phyloP scores from a whole-genome alignment of 2,888 invertebrate genomes.

The Parascotia fuliginaria region DNA sequence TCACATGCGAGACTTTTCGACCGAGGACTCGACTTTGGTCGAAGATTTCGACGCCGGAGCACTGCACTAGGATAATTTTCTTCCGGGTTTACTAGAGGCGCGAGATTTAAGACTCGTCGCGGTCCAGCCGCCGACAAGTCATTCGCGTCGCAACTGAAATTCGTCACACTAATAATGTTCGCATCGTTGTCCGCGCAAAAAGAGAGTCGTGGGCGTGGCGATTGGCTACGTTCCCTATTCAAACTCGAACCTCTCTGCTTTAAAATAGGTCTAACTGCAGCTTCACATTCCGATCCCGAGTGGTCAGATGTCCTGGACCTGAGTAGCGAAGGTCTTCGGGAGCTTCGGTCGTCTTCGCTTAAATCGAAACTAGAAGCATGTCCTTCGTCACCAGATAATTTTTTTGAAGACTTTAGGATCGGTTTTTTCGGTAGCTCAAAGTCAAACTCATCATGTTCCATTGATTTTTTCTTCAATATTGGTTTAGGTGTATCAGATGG shows the following conservation, averaged over 20 bases:
- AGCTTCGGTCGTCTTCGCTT: slow-evolving; percentile 84
- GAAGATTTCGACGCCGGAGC: slow-evolving; percentile 74
- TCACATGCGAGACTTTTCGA: slow-evolving; percentile 81
- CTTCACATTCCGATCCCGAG: slow-evolving; percentile 84
- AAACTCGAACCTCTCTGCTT: slow-evolving; percentile 87
- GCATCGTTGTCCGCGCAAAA: slow-evolving; percentile 85
- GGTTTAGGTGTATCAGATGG: slow-evolving; percentile 87
- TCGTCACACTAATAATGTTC: slow-evolving; percentile 73
- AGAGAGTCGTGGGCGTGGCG: slow-evolving; percentile 88
- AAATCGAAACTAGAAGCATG: slow-evolving; percentile 83
- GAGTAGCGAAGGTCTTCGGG: slow-evolving; percentile 84
- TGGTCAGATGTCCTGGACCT: slow-evolving; percentile 84
- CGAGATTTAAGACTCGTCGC: slow-evolving; percentile 74
- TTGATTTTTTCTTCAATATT: slow-evolving; percentile 94
- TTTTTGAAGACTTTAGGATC: slow-evolving; percentile 91
- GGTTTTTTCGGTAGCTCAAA: slow-evolving; percentile 91
- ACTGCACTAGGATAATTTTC: slow-evolving; percentile 78
- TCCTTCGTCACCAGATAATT: slow-evolving; percentile 88
- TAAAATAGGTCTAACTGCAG: slow-evolving; percentile 87
- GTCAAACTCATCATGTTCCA: slow-evolving; percentile 90
- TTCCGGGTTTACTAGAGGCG: slow-evolving; percentile 65
- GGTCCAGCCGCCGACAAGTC: slow-evolving; percentile 81
- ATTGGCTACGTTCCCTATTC: slow-evolving; percentile 86
- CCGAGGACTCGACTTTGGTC: slow-evolving; percentile 75
- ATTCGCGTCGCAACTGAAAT: slow-evolving; percentile 77